Conservation (phyloP, 1,140 invertebrate genomes). For the Diuraphis noxia region DNA sequence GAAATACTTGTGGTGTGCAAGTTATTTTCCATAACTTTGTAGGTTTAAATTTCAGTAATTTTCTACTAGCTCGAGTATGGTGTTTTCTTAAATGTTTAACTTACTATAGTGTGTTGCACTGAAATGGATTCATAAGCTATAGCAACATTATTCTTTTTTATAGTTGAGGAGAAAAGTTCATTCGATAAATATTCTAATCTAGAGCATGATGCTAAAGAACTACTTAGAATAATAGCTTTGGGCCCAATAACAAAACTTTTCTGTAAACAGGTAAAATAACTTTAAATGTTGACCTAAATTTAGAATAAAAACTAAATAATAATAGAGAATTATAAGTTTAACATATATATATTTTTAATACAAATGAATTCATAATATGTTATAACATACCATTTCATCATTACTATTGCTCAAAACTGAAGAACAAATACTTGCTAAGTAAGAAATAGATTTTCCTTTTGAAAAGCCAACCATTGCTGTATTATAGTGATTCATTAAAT, state of each 20-base stretch:
- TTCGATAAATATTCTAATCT: not conserved
- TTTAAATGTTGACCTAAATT: not conserved
- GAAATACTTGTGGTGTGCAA: not conserved
- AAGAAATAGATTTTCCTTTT: slow-evolving; percentile 45
- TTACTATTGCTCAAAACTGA: slow-evolving; percentile 31
- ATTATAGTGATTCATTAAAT: slow-evolving; percentile 26
- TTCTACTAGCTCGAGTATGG: not conserved
- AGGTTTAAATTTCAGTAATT: not conserved
- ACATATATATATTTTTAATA: not conserved
- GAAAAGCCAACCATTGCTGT: slow-evolving; percentile 30
- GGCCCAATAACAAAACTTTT: not conserved
- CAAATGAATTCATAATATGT: not conserved
- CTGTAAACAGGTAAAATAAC: not conserved
- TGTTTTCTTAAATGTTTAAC: not conserved
- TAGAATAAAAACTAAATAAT: not conserved
- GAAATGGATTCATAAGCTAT: not conserved
- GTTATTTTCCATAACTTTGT: no score
- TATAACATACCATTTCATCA: not conserved
- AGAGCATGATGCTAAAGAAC: slow-evolving; percentile 26
- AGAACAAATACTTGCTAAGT: slow-evolving; percentile 30
- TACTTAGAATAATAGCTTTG: slow-evolving; percentile 35
- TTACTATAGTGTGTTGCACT: slow-evolving; percentile 24
- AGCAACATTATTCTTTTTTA: not conserved
- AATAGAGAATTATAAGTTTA: not conserved
- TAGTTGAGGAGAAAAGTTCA: not conserved